These are phyloP conservation scores for Acronicta alni DNA, from an alignment of 2,888 invertebrate species.

Conservation along the genomic window DNA sequence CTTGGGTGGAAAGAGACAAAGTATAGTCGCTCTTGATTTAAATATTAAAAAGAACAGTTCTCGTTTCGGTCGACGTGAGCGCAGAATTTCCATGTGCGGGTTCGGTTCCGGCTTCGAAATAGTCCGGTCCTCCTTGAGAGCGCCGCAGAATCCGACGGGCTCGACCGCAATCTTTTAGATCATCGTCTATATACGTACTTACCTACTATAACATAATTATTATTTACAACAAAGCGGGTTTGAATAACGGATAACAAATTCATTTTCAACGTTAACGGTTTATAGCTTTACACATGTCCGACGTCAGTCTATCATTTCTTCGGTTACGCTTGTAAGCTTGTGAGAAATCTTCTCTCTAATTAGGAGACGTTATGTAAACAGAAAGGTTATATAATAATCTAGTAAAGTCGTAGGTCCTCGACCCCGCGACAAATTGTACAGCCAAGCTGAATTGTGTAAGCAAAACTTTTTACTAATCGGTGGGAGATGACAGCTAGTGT, in stretches of 20 bases:
- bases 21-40: conserved; percentile 50
- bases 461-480: conserved; percentile 48
- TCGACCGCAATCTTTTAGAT: conserved; percentile 80
- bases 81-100: conserved; percentile 73
- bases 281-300: conserved; percentile 29
- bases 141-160: conserved; percentile 72
- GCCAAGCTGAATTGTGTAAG: conserved; percentile 54
- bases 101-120: conserved; percentile 85
- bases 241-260: conserved; percentile 53
- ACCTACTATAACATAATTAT: conserved; percentile 57
- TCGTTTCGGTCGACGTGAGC: conserved; percentile 63
- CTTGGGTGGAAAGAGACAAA: conserved; percentile 34
- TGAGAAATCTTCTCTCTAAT: conserved; percentile 55
- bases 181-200: conserved; percentile 67
- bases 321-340: conserved; percentile 35
- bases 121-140: conserved; percentile 86
- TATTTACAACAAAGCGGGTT: conserved; percentile 52
- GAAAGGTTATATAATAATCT: conserved; percentile 51
- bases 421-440: conserved; percentile 50
- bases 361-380: conserved; percentile 56
- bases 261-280: conserved; percentile 47
- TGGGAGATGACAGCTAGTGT: conserved; percentile 47
- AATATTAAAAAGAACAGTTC: conserved; percentile 62
- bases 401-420: conserved; percentile 47
- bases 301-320: conserved; percentile 28